Conservation (phyloP, 2,113 vertebrate species). For the Scomber japonicus region DNA sequence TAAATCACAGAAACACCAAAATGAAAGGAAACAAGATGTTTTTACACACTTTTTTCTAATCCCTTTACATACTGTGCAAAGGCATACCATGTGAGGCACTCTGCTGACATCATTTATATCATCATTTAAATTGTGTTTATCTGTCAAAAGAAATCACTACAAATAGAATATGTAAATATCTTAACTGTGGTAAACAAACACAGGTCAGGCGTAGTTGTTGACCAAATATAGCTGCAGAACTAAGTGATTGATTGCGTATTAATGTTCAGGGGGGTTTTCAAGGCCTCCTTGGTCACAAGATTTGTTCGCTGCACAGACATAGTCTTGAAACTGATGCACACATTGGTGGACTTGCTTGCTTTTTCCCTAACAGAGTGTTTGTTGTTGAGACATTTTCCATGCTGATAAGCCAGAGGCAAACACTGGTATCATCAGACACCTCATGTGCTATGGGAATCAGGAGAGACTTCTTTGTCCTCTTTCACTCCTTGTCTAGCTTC, state of each 20-base stretch:
- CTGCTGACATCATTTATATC: neutral
- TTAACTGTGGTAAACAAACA: slow-evolving; percentile 4
- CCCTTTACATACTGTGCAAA: neutral
- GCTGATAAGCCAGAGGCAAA: slow-evolving; percentile 76
- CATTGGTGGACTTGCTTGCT: slow-evolving; percentile 34
- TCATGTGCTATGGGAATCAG: slow-evolving; percentile 75
- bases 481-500: slow-evolving; percentile 17
- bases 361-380: slow-evolving; percentile 72
- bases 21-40: neutral
- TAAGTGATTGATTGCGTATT: slow-evolving; percentile 13
- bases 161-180: slow-evolving; percentile 2
- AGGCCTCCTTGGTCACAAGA: slow-evolving; percentile 62
- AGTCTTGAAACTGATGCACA: slow-evolving; percentile 39
- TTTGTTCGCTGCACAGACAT: slow-evolving; percentile 16
- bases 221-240: slow-evolving; percentile 36
- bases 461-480: slow-evolving; percentile 60
- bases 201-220: slow-evolving; percentile 13
- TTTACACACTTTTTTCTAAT: neutral
- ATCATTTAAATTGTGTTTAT: neutral
- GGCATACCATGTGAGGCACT: neutral
- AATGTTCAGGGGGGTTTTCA: slow-evolving; percentile 28
- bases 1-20: neutral
- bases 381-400: slow-evolving; percentile 74
- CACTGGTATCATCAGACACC: slow-evolving; percentile 82
- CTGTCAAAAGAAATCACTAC: neutral